Conservation (phyloP, 2,797 vertebrate genomes). For the Acipenser ruthenus region DNA sequence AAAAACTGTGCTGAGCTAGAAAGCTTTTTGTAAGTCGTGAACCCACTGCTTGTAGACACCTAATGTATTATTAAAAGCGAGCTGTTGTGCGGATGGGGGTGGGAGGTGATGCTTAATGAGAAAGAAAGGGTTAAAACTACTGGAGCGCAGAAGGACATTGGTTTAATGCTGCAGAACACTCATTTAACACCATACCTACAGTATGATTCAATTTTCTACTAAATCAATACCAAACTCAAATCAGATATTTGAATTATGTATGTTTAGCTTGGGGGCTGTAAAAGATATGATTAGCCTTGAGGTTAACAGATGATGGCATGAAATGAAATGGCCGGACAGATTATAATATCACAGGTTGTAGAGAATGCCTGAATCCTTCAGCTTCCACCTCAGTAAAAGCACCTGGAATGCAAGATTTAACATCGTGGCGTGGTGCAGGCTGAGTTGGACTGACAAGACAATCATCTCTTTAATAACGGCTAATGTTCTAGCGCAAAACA, state of each 20-base stretch:
- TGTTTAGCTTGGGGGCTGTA: slow-evolving; percentile 39
- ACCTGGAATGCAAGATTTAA: slow-evolving; percentile 17
- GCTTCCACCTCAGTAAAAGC: slow-evolving; percentile 39
- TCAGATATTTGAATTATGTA: slow-evolving; percentile 48
- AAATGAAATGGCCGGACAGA: slow-evolving; percentile 53
- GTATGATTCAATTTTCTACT: slow-evolving; percentile 21
- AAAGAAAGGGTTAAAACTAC: slow-evolving; percentile 12
- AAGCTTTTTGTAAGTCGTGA: too few relatives aligned
- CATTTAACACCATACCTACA: slow-evolving; percentile 22
- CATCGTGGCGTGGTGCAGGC: too few relatives aligned
- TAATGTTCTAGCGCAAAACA: too few relatives aligned
- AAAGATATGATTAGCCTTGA: slow-evolving; percentile 49
- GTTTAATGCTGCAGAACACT: slow-evolving; percentile 21
- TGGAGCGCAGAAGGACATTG: slow-evolving; percentile 15
- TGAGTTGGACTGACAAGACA: too few relatives aligned
- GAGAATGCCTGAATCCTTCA: slow-evolving; percentile 50
- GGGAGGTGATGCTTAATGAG: neutral
- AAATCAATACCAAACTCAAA: slow-evolving; percentile 43
- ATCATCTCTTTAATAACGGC: too few relatives aligned
- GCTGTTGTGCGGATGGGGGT: too few relatives aligned
- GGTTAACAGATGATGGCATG: slow-evolving; percentile 66
- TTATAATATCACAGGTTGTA: slow-evolving; percentile 54
- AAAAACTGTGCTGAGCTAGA: too few relatives aligned
- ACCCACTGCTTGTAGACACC: too few relatives aligned
- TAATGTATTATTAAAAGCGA: too few relatives aligned